Evolutionary conservation across 2,888 invertebrate genomes (phyloP).

Genomic region (Tiliacea citrago): DNA sequence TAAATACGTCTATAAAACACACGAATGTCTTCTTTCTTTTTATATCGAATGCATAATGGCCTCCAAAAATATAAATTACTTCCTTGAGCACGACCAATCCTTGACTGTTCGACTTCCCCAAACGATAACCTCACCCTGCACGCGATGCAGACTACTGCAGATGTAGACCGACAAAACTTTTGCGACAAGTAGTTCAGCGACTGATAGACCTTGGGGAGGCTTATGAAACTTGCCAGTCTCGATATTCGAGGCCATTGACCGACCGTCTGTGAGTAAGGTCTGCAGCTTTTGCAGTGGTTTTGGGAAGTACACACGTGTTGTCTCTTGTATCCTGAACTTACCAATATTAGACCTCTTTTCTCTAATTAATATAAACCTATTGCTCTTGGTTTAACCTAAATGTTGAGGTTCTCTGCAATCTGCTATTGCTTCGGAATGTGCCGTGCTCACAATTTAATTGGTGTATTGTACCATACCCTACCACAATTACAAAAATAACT

Average conservation of each 20-base stretch:
- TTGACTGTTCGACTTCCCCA: conserved; percentile 11
- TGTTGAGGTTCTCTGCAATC: neutral
- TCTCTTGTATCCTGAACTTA: neutral
- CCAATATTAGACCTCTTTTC: neutral
- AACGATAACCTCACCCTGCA: conserved; percentile 25
- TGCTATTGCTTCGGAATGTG: conserved; percentile 10
- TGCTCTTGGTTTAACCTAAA: neutral
- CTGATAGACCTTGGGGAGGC: conserved; percentile 23
- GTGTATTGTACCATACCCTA: neutral
- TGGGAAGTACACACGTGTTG: conserved; percentile 4
- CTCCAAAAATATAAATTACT: neutral
- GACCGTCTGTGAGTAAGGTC: conserved; percentile 2
- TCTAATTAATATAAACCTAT: neutral
- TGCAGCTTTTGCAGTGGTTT: neutral
- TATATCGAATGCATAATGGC: neutral
- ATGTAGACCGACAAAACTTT: conserved; percentile 19
- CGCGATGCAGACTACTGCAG: conserved; percentile 20
- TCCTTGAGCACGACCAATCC: neutral
- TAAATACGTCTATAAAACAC: neutral
- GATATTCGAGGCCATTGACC: conserved; percentile 8
- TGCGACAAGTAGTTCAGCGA: neutral
- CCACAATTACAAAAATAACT: conserved; percentile 34
- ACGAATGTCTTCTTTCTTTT: neutral
- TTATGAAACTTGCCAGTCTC: conserved; percentile 13
- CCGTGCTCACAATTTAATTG: conserved; percentile 11